phyloP scores from a whole-genome alignment of 1,140 invertebrate species.

The Temnothorax curvispinosus region DNA sequence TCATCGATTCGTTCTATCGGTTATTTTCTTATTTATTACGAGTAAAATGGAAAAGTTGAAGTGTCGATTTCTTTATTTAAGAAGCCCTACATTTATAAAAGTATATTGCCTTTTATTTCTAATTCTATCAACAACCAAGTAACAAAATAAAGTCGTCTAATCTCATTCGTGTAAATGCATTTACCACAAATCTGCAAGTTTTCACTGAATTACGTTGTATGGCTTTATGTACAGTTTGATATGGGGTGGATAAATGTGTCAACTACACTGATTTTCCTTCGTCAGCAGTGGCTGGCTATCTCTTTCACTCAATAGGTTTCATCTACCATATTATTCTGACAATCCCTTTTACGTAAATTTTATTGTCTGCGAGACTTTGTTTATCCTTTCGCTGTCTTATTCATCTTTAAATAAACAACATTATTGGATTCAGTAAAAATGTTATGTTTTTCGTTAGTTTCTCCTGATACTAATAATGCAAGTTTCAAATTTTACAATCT shows the following conservation, averaged over 20 bases:
- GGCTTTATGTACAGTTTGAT: neutral
- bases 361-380: neutral
- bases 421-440: neutral
- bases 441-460: neutral
- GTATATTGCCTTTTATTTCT: neutral
- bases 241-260: conserved; percentile 7
- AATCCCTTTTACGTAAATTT: neutral
- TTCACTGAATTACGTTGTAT: neutral
- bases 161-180: neutral
- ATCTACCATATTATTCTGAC: neutral
- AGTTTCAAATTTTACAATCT: neutral
- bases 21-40: neutral
- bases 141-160: neutral
- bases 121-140: neutral
- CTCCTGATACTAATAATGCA: neutral
- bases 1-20: conserved; percentile 20
- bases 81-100: neutral
- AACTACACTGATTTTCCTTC: conserved; percentile 24
- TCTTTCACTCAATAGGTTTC: conserved; percentile 42
- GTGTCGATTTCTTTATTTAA: neutral
- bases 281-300: conserved; percentile 40
- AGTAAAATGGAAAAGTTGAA: neutral
- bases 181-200: neutral
- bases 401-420: neutral
- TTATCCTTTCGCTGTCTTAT: neutral